These are phyloP conservation scores for Sarcoramphus papa DNA, from an alignment of 2,797 vertebrate genomes.

Conservation along the genomic window DNA sequence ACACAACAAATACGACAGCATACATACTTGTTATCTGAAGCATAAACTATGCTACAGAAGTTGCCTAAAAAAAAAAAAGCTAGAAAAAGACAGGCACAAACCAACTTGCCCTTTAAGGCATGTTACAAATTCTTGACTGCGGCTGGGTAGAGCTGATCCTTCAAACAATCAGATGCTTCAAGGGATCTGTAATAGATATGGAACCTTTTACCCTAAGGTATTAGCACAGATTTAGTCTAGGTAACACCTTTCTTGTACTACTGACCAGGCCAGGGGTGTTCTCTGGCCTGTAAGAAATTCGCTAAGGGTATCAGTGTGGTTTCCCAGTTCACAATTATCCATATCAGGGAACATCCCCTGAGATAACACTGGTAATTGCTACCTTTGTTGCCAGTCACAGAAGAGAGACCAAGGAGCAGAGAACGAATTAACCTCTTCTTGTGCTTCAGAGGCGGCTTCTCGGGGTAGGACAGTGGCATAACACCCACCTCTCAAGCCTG, in stretches of 20 bases:
- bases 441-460: background rate
- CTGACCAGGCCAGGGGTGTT: background rate
- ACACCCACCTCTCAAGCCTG: background rate
- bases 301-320: background rate
- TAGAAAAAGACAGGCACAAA: background rate
- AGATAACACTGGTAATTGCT: conserved; percentile 27
- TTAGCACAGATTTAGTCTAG: background rate
- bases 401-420: conserved; percentile 5
- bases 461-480: background rate
- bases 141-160: background rate
- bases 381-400: conserved; percentile 16
- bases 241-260: background rate
- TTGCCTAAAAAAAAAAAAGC: background rate
- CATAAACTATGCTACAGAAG: background rate
- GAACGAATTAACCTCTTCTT: background rate
- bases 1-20: background rate
- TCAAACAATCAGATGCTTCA: background rate
- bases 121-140: background rate
- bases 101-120: background rate
- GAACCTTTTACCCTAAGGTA: background rate
- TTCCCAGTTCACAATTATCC: conserved; percentile 7
- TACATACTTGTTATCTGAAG: background rate
- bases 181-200: background rate
- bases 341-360: background rate
- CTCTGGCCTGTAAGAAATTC: background rate